A percentile compares a stretch with the other conserved stretches of the same genome.
Conservation (phyloP, 2,888 invertebrate species). For the Idaea biselata region DNA sequence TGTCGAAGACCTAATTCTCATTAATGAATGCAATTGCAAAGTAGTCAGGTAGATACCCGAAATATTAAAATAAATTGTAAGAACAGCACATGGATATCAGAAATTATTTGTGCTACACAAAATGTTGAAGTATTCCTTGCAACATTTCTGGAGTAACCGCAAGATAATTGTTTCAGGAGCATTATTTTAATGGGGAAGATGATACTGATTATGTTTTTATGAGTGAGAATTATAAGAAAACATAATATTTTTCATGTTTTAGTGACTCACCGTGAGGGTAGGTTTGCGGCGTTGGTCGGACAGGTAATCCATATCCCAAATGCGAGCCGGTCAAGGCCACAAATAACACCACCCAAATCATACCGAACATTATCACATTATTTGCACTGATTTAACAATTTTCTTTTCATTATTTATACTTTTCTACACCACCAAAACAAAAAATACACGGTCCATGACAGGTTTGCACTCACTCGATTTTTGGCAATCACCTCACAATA, state of each 20-base stretch:
- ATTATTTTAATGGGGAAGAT: neutral
- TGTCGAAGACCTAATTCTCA: neutral
- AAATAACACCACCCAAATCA: constrained; percentile 74
- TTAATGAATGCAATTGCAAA: neutral
- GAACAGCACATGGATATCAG: neutral
- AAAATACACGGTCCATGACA: constrained; percentile 77
- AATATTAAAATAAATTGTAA: neutral
- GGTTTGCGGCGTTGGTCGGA: constrained; percentile 69
- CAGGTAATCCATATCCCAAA: constrained; percentile 67
- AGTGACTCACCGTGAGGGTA: constrained; percentile 75
- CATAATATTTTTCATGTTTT: constrained; percentile 41
- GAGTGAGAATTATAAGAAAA: constrained; percentile 29
- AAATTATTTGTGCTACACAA: neutral
- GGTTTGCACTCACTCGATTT: constrained; percentile 56
- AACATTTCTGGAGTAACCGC: neutral
- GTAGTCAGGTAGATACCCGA: neutral
- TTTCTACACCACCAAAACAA: constrained; percentile 75
- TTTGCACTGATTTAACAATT: constrained; percentile 72
- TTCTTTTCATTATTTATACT: constrained; percentile 75
- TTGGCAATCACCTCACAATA: constrained; percentile 49
- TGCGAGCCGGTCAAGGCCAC: constrained; percentile 70
- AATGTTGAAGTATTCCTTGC: neutral
- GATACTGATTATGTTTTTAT: neutral
- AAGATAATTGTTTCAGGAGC: neutral
- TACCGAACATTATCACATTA: constrained; percentile 75